Percentiles rank a stretch among this genome's conserved stretches.
phyloP scores from a whole-genome alignment of 2,888 invertebrate genomes.

The Yponomeuta plumbellus region DNA sequence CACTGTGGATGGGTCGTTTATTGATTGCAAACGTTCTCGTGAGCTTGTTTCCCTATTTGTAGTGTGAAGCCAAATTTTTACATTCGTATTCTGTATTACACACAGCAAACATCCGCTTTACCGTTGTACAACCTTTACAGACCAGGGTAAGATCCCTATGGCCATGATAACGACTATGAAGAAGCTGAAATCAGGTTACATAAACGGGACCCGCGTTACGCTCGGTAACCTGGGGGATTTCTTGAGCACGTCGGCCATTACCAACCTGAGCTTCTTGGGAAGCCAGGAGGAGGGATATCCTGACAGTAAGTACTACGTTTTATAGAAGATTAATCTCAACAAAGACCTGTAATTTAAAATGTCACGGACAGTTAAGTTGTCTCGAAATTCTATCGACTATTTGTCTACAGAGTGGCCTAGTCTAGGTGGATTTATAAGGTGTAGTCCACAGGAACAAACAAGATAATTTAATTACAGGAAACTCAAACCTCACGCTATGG shows the following conservation, averaged over 20 bases:
- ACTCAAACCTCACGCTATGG: no score
- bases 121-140: constrained; percentile 64
- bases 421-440: no score
- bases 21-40: no score
- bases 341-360: neutral
- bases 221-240: constrained; percentile 97
- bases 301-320: constrained; percentile 78
- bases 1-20: no score
- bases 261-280: constrained; percentile 96
- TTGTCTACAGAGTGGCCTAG: no score
- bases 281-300: constrained; percentile 95
- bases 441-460: no score
- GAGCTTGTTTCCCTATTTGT: neutral
- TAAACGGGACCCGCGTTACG: constrained; percentile 98
- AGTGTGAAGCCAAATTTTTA: neutral
- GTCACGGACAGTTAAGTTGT: neutral
- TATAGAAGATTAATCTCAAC: neutral
- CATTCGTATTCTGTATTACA: neutral
- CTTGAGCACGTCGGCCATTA: constrained; percentile 97
- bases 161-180: constrained; percentile 98
- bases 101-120: neutral
- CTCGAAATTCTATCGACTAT: no score
- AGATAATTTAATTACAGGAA: no score
- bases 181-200: constrained; percentile 98
- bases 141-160: constrained; percentile 92